Evolutionary conservation across 2,113 vertebrate species (phyloP).

Genomic region (Callospermophilus lateralis): DNA sequence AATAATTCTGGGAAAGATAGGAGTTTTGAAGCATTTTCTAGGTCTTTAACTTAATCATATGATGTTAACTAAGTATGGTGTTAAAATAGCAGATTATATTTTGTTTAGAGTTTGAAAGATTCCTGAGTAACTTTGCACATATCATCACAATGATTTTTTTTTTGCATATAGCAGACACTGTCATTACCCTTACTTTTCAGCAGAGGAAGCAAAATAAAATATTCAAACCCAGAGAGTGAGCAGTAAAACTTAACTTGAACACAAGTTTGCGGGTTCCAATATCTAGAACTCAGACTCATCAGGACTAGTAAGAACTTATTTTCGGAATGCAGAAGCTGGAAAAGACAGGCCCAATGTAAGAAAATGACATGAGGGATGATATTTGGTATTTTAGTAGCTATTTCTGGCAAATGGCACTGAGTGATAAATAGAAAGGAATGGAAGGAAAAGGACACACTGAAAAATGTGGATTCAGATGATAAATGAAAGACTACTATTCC

Average conservation of each 20-base stretch:
- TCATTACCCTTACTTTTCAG: not conserved
- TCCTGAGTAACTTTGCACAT: not conserved
- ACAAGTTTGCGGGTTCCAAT: not conserved
- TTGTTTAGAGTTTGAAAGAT: not conserved
- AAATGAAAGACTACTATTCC: not conserved
- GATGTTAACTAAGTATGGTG: not conserved
- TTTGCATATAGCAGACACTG: not conserved
- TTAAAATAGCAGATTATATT: not conserved
- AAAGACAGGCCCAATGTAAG: not conserved
- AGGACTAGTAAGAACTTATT: not conserved
- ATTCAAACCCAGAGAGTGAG: not conserved
- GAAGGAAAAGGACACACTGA: not conserved
- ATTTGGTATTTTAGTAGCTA: not conserved
- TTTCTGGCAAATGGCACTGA: not conserved
- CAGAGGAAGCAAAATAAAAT: not conserved
- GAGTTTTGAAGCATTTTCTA: not conserved
- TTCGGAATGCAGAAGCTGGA: not conserved
- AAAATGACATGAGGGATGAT: rapidly evolving
- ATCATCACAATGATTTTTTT: not conserved
- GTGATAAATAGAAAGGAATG: not conserved
- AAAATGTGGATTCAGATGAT: not conserved
- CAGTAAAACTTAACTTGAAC: not conserved
- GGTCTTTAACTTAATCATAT: not conserved
- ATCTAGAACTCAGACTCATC: not conserved
- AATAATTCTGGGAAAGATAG: not conserved